phyloP scores from a whole-genome alignment of 2,888 invertebrate species.

The Euzophera pinguis region DNA sequence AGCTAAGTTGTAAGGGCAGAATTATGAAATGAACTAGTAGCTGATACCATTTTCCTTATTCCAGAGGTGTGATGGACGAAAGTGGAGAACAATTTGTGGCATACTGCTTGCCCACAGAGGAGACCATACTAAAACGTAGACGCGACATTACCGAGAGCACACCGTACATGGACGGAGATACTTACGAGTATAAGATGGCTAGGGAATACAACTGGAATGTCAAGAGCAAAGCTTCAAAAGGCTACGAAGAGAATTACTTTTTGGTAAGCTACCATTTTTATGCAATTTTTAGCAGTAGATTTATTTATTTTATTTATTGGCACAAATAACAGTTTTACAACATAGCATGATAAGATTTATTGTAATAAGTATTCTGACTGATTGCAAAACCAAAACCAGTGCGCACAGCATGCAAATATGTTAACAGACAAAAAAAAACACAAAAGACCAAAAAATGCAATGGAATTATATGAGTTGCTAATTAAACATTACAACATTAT shows the following conservation, averaged over 20 bases:
- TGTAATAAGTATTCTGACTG: no score
- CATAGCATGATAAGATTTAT: no score
- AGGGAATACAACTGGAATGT: slow-evolving; percentile 99
- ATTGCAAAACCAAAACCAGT: no score
- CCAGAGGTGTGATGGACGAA: slow-evolving; percentile 98
- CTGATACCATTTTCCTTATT: slow-evolving; percentile 31
- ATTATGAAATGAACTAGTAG: no score
- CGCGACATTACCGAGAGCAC: slow-evolving; percentile 87
- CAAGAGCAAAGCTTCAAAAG: slow-evolving; percentile 96
- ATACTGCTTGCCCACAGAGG: slow-evolving; percentile 97
- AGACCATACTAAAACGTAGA: slow-evolving; percentile 93
- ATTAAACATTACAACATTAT: no score
- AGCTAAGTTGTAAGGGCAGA: no score
- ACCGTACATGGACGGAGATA: slow-evolving; percentile 92
- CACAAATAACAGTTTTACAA: no score
- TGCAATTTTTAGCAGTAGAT: background rate
- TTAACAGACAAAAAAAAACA: no score
- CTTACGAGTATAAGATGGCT: slow-evolving; percentile 98
- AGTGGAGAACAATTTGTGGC: slow-evolving; percentile 99
- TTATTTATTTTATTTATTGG: no score
- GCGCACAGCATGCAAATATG: no score
- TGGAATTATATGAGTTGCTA: no score
- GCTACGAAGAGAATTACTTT: slow-evolving; percentile 98
- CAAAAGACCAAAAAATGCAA: no score
- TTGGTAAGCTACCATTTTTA: slow-evolving; percentile 76